Conservation (phyloP, 2,888 invertebrate genomes). For the Holacanthella duospinosa region DNA sequence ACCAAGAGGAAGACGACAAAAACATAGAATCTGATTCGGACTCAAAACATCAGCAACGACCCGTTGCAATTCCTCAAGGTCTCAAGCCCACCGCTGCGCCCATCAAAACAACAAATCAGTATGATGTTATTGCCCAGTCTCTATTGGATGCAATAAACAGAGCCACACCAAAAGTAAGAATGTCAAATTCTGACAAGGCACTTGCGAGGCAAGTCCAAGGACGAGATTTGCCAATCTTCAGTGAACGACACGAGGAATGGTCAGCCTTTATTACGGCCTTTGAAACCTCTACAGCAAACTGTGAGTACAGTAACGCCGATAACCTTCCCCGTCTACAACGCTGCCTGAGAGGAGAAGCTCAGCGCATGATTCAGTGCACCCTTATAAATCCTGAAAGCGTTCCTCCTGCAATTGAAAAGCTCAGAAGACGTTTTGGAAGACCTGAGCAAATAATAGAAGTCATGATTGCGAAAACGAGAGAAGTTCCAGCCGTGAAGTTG, state of each 20-base stretch:
- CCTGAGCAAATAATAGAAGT: constrained; percentile 11
- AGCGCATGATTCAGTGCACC: constrained; percentile 7
- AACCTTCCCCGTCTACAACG: constrained; percentile 14
- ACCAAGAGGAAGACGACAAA: no score
- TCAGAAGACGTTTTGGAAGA: constrained; percentile 14
- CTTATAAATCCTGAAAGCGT: constrained; percentile 12
- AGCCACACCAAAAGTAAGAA: no score
- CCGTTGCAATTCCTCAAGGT: no score
- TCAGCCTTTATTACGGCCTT: constrained; percentile 10
- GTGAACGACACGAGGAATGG: constrained; percentile 16
- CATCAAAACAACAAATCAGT: no score
- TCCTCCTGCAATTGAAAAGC: constrained; percentile 3
- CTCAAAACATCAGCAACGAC: no score
- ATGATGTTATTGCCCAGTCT: no score
- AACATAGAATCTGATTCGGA: no score
- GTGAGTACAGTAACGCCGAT: constrained; percentile 10
- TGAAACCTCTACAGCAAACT: constrained; percentile 2
- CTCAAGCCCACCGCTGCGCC: no score
- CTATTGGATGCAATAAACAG: no score
- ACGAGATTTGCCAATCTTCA: constrained; percentile 12
- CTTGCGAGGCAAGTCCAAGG: not conserved
- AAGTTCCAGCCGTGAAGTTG: not conserved
- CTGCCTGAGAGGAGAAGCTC: constrained; percentile 14
- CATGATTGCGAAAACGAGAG: not conserved
- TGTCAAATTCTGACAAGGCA: no score